These are phyloP conservation scores for Todiramphus saurophagus DNA, from an alignment of 2,113 vertebrate genomes.

Conservation along the genomic window DNA sequence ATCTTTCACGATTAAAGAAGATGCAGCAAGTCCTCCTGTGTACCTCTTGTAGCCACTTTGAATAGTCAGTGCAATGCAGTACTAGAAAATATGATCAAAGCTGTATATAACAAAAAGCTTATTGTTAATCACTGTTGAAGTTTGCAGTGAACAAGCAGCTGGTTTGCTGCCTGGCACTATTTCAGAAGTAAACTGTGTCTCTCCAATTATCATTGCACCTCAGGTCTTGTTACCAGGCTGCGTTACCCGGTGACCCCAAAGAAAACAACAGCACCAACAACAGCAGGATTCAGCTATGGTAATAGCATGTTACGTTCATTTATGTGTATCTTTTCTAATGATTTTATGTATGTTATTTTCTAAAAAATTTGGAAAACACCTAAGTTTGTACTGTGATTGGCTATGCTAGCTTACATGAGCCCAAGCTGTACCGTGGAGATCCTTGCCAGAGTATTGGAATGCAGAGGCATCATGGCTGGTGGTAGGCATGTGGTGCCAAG, in stretches of 20 bases:
- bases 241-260: conserved; percentile 87
- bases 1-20: not conserved
- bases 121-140: not conserved
- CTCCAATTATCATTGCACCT: not conserved
- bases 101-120: not conserved
- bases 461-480: not conserved
- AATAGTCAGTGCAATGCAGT: not conserved
- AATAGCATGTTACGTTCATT: not conserved
- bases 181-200: not conserved
- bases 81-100: not conserved
- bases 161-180: not conserved
- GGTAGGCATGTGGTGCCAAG: not conserved
- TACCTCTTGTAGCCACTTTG: not conserved
- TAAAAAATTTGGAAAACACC: not conserved
- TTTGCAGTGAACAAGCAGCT: not conserved
- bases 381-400: not conserved
- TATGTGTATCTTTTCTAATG: not conserved
- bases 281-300: conserved; percentile 95
- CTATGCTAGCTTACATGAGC: fast-evolving
- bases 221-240: conserved; percentile 89
- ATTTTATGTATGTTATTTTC: not conserved
- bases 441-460: not conserved
- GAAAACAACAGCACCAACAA: conserved; percentile 83
- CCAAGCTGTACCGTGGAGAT: not conserved
- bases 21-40: not conserved